Evolutionary conservation across 53 echinoderm and acorn worm species (phyloP).

Genomic region (Patiria pectinifera): DNA sequence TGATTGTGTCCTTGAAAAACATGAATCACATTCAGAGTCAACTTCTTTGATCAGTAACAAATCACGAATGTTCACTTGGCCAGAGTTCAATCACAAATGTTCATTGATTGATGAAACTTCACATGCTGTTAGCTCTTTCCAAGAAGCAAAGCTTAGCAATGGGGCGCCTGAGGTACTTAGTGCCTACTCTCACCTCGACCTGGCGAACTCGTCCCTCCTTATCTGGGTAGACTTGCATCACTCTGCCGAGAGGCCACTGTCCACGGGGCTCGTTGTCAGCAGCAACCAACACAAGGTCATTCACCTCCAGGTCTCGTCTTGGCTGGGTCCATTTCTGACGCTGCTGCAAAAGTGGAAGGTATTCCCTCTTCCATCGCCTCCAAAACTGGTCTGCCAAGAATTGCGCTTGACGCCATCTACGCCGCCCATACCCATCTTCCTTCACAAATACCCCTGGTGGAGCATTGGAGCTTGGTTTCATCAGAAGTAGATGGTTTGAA

Average conservation of each 20-base stretch:
- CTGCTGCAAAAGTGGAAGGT: slow-evolving; percentile 67
- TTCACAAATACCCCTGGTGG: slow-evolving; percentile 62
- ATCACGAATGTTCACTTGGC: too few species aligned
- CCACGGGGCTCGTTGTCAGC: slow-evolving; percentile 47
- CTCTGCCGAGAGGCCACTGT: slow-evolving; percentile 66
- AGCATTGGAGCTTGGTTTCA: slow-evolving; percentile 10
- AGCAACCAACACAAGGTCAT: slow-evolving; percentile 59
- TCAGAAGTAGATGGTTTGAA: slow-evolving; percentile 73
- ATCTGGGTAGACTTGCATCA: slow-evolving; percentile 1
- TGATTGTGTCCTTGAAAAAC: too few species aligned
- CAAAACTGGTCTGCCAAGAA: slow-evolving; percentile 66
- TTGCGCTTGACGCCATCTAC: slow-evolving; percentile 73
- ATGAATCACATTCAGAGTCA: too few species aligned
- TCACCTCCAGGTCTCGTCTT: slow-evolving; percentile 37
- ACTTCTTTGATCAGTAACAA: too few species aligned
- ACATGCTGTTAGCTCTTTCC: not conserved
- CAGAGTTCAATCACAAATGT: too few species aligned
- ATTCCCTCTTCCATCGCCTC: slow-evolving; percentile 68
- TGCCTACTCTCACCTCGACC: slow-evolving; percentile 41
- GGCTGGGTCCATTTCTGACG: slow-evolving; percentile 63
- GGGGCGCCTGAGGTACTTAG: slow-evolving; percentile 56
- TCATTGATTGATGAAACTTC: too few species aligned
- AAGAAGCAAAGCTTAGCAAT: slow-evolving; percentile 59
- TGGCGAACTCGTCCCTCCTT: not conserved
- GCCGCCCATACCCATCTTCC: slow-evolving; percentile 49